Evolutionary conservation across 2,888 invertebrate genomes (phyloP), one percentile per base, ranked within the genome.

Genomic region (Eurois occulta): DNA sequence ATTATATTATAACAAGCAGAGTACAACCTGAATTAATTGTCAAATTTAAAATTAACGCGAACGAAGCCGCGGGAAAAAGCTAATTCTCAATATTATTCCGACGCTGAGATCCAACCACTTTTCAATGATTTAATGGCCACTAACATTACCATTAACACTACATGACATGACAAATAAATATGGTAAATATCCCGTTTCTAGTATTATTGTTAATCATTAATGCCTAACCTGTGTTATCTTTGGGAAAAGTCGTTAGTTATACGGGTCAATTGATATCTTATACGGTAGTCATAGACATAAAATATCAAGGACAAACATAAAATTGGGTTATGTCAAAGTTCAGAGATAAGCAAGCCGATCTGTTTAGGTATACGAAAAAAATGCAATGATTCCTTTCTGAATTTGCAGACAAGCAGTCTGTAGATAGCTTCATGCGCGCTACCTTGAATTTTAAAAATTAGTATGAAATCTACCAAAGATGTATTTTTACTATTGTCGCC

Each of bases 331-430:
- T 69, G 35, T 7, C 60, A 75, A 67, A 81, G 84, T 74, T 87
- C 79, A 78, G 41, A 76, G 86, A 83, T 83, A 81, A 83, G 46
- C 1, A 28, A 35, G 10, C 62, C n/a, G 48, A 78, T 32, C 48
- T 28, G 67, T 86, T 70, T 48, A n/a, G n/a, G n/a, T n/a, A 48
- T 1, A 16, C 46, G 16, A 46, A 55, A 35, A 35, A n/a, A n/a
- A 18, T 18, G n/a, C 5, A 43, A 28, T 28, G 7, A 46, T 28
- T 28, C 21, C 10, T n/a, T 7, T 13, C 18, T 21, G 11, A 16
- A 67, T 38, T 24, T 46, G 8, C 18, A 38, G 13, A 32, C 16
- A 77, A 41, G n/a, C 5, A 3, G n/a, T 32, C 41, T 18, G n/a
- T 2, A 32, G 41, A n/a, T 11, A 55, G 55, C 55, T 55, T 55